phyloP scores from a whole-genome alignment of 2,888 invertebrate genomes.

The Crepidodera aurea region DNA sequence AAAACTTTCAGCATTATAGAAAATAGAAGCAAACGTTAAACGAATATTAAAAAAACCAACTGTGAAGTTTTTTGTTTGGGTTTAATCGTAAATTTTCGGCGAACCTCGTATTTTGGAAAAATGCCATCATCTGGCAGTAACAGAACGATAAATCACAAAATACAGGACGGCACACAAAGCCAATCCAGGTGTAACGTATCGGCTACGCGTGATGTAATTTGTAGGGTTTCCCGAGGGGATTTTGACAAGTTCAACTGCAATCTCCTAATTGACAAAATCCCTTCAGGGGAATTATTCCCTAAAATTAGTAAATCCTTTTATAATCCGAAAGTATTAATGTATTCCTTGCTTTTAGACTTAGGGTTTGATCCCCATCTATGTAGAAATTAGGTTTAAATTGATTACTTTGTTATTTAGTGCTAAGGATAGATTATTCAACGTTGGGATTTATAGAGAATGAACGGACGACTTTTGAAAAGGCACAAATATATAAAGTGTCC shows the following conservation, averaged over 20 bases:
- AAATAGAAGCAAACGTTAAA: too few relatives aligned
- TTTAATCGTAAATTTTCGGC: too few relatives aligned
- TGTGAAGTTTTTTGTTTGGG: too few relatives aligned
- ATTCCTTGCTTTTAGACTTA: background rate
- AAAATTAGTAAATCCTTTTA: constrained; percentile 9
- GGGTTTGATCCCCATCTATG: too few relatives aligned
- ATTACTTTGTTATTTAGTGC: too few relatives aligned
- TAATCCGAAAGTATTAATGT: background rate
- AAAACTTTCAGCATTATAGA: too few relatives aligned
- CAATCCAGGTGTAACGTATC: constrained; percentile 5
- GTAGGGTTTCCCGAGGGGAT: background rate
- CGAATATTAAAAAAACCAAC: too few relatives aligned
- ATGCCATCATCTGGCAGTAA: background rate
- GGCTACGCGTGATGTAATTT: constrained; percentile 14
- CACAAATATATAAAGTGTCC: too few relatives aligned
- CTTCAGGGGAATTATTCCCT: background rate
- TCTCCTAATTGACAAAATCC: constrained; percentile 12
- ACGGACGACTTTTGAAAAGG: too few relatives aligned
- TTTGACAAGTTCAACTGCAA: constrained; percentile 12
- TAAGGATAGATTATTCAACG: too few relatives aligned
- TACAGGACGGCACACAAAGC: background rate
- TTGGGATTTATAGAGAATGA: too few relatives aligned
- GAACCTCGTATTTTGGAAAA: background rate
- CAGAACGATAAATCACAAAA: constrained; percentile 8
- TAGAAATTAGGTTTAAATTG: too few relatives aligned